Base-by-base conservation (phyloP, 1,140 invertebrate species). In the Brachionus sp. region DNA sequence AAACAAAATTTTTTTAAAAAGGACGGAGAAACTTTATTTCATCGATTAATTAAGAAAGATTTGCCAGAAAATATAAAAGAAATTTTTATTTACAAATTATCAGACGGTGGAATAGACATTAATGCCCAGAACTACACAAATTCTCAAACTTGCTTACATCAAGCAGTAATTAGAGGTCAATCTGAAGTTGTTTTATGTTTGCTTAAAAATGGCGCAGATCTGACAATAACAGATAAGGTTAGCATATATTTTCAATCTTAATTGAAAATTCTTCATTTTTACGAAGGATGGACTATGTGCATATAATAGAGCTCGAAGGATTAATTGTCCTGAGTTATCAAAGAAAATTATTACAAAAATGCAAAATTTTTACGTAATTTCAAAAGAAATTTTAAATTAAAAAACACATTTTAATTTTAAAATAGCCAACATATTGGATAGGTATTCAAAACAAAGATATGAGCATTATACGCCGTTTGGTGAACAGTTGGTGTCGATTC, bases 291-390 rank as follows among this genome's bases (percentile, higher is more conserved):
- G 77, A 19, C 39, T 80, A 4, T 80, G 77, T 44, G 46, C 77
- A n/a, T 80, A 80, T 25, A 80, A 80, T 80, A 19, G 39, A 10
- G 77, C 77, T 66, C 7, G 62, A 23, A 35, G 77, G 25, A 33
- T 80, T 16, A 16, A 62, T 12, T 50, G 33, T 37, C 33, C 53
- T 13, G 50, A 62, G 10, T 42, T 42, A 25, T 66, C 50, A n/a
- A 80, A 80, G 29, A 42, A 64, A 44, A 80, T 80, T 19, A 80
- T 80, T 29, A 12, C 33, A 12, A 80, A 62, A 25, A 80, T 80
- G 77, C 77, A 80, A 62, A 42, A n/a, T 25, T 80, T 80, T 80
- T 80, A 80, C 33, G 77, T 80, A 80, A 57, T 12, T 62, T 16
- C 25, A 29, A 46, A 62, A 62, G 16, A 73, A 42, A 16, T 73